Evolutionary conservation across 2,888 invertebrate genomes (phyloP).

Genomic region (Drosophila birchii): DNA sequence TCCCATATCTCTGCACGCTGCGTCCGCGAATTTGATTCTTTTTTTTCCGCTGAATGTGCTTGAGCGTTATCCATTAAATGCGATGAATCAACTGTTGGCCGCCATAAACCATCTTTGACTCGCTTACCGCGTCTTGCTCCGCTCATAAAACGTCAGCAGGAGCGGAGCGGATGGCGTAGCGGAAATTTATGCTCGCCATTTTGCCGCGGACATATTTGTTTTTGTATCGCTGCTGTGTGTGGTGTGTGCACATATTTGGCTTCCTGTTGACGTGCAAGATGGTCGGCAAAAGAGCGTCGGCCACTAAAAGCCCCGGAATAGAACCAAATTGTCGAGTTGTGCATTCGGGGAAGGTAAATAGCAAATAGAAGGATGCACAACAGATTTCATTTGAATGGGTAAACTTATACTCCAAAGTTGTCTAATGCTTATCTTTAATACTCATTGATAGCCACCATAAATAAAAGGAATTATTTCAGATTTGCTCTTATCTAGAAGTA

Average conservation of each 20-base stretch:
- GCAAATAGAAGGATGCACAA: not conserved
- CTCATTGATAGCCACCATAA: not conserved
- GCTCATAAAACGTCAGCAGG: constrained; percentile 67
- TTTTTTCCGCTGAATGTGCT: constrained; percentile 47
- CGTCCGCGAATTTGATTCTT: constrained; percentile 23
- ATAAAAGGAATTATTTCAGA: not conserved
- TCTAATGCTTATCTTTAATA: not conserved
- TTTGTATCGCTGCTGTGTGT: constrained; percentile 26
- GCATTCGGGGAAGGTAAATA: not conserved
- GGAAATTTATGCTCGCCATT: constrained; percentile 79
- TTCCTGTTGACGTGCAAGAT: constrained; percentile 75
- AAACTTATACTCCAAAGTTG: no score
- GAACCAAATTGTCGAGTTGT: not conserved
- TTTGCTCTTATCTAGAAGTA: not conserved
- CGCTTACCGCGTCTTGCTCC: constrained; percentile 25
- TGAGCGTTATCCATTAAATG: constrained; percentile 74
- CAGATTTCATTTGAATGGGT: not conserved
- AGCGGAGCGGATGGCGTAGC: constrained; percentile 50
- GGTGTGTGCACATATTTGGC: constrained; percentile 55
- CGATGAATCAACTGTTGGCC: constrained; percentile 78
- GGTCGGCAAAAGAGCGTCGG: constrained; percentile 15
- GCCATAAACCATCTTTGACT: constrained; percentile 77
- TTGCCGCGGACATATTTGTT: constrained; percentile 54
- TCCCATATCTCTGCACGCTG: constrained; percentile 14
- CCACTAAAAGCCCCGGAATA: constrained; percentile 24